These are phyloP conservation scores for Bugulina stolonifera DNA, from an alignment of 2,888 invertebrate species.

Conservation along the genomic window DNA sequence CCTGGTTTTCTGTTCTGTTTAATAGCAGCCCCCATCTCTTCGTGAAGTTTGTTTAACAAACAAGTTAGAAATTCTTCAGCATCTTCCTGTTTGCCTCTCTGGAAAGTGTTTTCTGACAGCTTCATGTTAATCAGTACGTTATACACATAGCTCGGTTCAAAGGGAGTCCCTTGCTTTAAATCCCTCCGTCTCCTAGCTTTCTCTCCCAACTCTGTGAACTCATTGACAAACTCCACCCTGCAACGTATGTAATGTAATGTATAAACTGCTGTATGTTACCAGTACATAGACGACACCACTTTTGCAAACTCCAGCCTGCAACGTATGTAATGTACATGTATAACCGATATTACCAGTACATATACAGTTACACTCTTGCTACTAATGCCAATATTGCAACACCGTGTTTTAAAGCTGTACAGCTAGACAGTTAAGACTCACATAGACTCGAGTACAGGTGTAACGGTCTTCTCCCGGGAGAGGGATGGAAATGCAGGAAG, in stretches of 20 bases:
- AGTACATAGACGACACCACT: no score
- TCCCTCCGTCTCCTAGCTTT: slow-evolving; percentile 33
- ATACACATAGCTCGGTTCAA: slow-evolving; percentile 82
- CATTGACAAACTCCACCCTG: slow-evolving; percentile 47
- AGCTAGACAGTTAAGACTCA: slow-evolving; percentile 14
- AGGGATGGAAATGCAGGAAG: slow-evolving; percentile 62
- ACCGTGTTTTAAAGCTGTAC: no score
- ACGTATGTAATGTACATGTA: no score
- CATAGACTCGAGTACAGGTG: slow-evolving; percentile 27
- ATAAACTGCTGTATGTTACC: no score
- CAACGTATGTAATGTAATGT: no score
- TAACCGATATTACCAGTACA: no score
- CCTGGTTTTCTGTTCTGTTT: slow-evolving; percentile 27
- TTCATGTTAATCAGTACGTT: slow-evolving; percentile 73
- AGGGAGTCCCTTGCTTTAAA: slow-evolving; percentile 63
- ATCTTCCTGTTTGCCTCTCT: slow-evolving; percentile 80
- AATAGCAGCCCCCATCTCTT: slow-evolving; percentile 86
- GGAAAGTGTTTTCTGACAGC: slow-evolving; percentile 51
- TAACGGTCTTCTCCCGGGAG: slow-evolving; percentile 33
- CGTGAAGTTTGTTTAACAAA: slow-evolving; percentile 85
- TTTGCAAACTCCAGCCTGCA: no score
- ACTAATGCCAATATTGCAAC: no score
- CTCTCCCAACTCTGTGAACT: slow-evolving; percentile 36
- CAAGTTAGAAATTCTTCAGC: slow-evolving; percentile 94
- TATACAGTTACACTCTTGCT: no score